Evolutionary conservation across 2,888 invertebrate genomes (phyloP).

Genomic region (Pocota personata): DNA sequence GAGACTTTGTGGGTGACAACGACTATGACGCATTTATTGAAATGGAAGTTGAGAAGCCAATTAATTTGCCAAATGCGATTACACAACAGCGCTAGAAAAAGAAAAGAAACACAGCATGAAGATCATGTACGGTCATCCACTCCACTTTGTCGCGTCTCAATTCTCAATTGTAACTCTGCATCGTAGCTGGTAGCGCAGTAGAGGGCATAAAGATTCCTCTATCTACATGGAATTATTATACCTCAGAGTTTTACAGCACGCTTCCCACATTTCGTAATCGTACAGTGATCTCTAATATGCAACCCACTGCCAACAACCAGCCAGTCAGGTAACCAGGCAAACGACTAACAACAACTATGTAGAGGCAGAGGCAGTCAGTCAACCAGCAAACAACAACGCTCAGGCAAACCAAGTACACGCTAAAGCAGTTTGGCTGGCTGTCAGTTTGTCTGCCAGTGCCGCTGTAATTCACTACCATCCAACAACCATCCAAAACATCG

Average conservation of each 20-base stretch:
- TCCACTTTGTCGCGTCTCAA: conserved; percentile 22
- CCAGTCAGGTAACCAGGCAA: conserved; percentile 55
- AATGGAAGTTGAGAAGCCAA: conserved; percentile 58
- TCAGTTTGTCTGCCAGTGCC: conserved; percentile 36
- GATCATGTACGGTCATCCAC: conserved; percentile 63
- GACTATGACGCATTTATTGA: conserved; percentile 45
- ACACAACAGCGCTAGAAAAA: conserved; percentile 43
- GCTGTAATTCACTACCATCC: conserved; percentile 45
- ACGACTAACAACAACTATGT: conserved; percentile 23
- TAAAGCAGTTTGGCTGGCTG: conserved; percentile 35
- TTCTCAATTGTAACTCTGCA: conserved; percentile 29
- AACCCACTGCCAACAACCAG: conserved; percentile 65
- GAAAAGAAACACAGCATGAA: conserved; percentile 44
- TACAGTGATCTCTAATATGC: conserved; percentile 67
- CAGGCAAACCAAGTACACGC: conserved; percentile 12
- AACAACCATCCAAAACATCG: conserved; percentile 11
- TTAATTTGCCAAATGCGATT: conserved; percentile 60
- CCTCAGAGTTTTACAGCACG: conserved; percentile 29
- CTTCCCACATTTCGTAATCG: conserved; percentile 72
- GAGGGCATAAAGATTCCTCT: conserved; percentile 33
- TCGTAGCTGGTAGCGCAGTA: background rate
- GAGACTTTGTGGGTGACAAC: conserved; percentile 58
- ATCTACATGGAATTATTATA: conserved; percentile 39
- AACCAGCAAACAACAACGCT: conserved; percentile 35
- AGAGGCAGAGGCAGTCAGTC: conserved; percentile 18